Conservation (phyloP, 2,888 invertebrate genomes). For the Cerceris rybyensis region DNA sequence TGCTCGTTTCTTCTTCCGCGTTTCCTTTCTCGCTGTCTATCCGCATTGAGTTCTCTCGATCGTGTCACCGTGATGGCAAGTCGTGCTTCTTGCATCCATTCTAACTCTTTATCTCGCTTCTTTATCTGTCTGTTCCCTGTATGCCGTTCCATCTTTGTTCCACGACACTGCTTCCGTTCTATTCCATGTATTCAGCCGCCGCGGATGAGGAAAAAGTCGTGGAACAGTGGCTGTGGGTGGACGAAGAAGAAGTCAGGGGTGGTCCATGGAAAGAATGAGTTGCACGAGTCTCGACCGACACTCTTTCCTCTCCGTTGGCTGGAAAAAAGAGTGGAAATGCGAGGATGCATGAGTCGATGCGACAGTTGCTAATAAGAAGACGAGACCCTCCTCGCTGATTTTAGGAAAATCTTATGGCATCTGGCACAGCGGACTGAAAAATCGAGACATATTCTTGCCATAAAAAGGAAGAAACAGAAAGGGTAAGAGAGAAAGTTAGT, state of each 20-base stretch:
- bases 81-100: conserved; percentile 31
- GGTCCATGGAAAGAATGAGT: neutral
- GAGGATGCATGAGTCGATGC: conserved; percentile 43
- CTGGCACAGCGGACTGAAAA: conserved; percentile 38
- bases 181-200: conserved; percentile 50
- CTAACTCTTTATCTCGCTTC: conserved; percentile 36
- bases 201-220: conserved; percentile 24
- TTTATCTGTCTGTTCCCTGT: conserved; percentile 29
- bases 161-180: conserved; percentile 63
- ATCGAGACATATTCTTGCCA: neutral
- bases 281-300: conserved; percentile 23
- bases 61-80: conserved; percentile 35
- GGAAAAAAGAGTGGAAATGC: conserved; percentile 45
- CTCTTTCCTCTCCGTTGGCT: conserved; percentile 56
- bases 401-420: conserved; percentile 38
- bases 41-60: conserved; percentile 43
- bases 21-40: conserved; percentile 34
- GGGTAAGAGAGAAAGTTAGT: neutral
- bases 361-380: conserved; percentile 68
- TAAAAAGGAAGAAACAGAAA: neutral
- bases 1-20: conserved; percentile 1
- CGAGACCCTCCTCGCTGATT: conserved; percentile 41
- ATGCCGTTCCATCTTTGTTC: conserved; percentile 50
- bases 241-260: conserved; percentile 23
- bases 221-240: conserved; percentile 5